Base-by-base conservation (phyloP, 2,888 invertebrate genomes). In the Protonemura montana region DNA sequence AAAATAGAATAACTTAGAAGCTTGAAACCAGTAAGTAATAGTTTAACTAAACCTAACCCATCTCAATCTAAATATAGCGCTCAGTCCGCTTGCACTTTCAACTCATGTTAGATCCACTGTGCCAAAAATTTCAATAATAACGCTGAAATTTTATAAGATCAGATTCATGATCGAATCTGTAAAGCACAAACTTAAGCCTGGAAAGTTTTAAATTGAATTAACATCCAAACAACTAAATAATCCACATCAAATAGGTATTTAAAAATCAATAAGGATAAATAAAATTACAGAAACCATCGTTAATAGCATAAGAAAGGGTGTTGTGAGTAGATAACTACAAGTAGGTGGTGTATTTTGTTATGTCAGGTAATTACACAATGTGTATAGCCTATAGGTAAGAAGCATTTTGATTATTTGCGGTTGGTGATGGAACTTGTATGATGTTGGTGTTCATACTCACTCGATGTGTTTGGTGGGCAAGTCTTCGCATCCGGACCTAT, bases 401-500 rank as follows among this genome's bases (percentile, higher is more conserved):
- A 59, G 59, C 59, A 59, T 59, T 16, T 3, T 3, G 7, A 21
- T 16, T 59, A 16, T 16, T 7, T 59, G 59, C 59, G 21, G 21
- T 59, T 16, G 59, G 59, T 21, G 21, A 59, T 35, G 35, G 59
- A 21, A 21, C 3, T 7, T 10, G 59, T 59, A 59, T 59, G 59
- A 10, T 59, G 59, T 59, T n/a, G 13, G 59, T 59, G 59, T 10
- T 21, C 7, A 88, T 93, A 94, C 94, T 94, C 93, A 94, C 94
- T 93, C 91, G 93, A 92, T 90, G 92, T 93, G 89, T 90, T 91
- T 90, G 92, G 93, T 90, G 93, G 91, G 91, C 94, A 94, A 90
- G 92, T 92, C 90, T 92, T 92, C 90, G 93, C 91, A 90, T 93
- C 93, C 89, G 94, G 93, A 93, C 94, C 94, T 94, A 88, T 88